Percentiles rank a stretch among this genome's conserved stretches.
These are phyloP conservation scores for Euura lappo DNA, from an alignment of 1,140 invertebrate genomes.

Conservation along the genomic window DNA sequence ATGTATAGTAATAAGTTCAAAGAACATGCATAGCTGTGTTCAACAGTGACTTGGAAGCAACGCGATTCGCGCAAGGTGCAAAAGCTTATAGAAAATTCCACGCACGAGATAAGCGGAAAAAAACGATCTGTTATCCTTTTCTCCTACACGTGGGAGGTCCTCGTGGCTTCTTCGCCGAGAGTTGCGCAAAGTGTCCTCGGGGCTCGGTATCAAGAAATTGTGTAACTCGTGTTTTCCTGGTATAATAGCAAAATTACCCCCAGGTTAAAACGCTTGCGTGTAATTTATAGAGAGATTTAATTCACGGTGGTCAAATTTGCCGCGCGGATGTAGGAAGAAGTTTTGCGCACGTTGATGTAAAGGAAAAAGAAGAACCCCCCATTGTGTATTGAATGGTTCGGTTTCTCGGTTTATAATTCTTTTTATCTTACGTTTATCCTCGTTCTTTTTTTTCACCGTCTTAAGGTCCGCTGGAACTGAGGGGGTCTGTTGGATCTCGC, in stretches of 20 bases:
- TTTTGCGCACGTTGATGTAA: neutral
- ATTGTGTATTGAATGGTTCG: too few relatives aligned
- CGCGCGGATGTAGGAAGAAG: neutral
- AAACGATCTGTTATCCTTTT: neutral
- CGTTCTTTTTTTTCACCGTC: neutral
- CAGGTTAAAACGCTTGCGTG: too few relatives aligned
- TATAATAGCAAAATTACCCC: neutral
- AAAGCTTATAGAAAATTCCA: too few relatives aligned
- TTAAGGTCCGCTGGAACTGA: neutral
- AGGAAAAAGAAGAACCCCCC: too few relatives aligned
- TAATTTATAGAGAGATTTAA: too few relatives aligned
- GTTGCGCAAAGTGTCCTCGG: constrained; percentile 55
- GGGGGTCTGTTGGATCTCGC: constrained; percentile 1
- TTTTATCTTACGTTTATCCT: neutral
- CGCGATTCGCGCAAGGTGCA: too few relatives aligned
- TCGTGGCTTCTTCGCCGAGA: constrained; percentile 32
- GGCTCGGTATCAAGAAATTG: constrained; percentile 43
- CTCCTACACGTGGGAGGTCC: constrained; percentile 50
- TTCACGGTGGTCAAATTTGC: neutral
- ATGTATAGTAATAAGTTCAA: too few relatives aligned
- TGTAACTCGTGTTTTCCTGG: constrained; percentile 36
- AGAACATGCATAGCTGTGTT: too few relatives aligned
- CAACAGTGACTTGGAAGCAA: too few relatives aligned
- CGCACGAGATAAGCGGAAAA: too few relatives aligned
- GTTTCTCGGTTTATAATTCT: neutral